phyloP scores from a whole-genome alignment of 1,140 invertebrate genomes.

The Calephelis nemesis region DNA sequence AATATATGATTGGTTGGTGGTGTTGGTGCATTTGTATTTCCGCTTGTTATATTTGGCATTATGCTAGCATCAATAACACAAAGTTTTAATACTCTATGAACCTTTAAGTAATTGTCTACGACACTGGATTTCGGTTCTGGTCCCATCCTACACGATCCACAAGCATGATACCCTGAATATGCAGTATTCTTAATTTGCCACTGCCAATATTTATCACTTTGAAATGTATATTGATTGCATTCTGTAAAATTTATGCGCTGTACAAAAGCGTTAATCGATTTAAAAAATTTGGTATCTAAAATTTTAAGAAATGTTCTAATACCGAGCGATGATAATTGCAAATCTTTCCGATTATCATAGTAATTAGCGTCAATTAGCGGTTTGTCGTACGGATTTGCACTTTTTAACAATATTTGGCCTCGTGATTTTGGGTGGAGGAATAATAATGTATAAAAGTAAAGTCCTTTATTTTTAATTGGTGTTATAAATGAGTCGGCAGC shows the following conservation, averaged over 20 bases:
- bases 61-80: conserved; percentile 89
- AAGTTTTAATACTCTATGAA: conserved; percentile 82
- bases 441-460: too few species aligned
- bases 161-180: conserved; percentile 84
- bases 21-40: conserved; percentile 87
- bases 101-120: conserved; percentile 83
- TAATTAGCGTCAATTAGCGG: too few species aligned
- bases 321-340: conserved; percentile 82
- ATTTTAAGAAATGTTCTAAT: conserved; percentile 31
- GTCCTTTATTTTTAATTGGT: too few species aligned
- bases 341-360: conserved; percentile 85
- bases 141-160: conserved; percentile 89
- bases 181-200: conserved; percentile 79
- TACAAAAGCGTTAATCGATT: conserved; percentile 58
- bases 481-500: too few species aligned
- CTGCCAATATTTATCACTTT: conserved; percentile 82
- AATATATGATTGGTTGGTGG: too few species aligned
- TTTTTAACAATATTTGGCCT: conserved; percentile 68
- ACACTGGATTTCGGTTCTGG: conserved; percentile 79
- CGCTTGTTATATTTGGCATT: conserved; percentile 86
- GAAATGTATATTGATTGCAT: conserved; percentile 69
- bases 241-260: conserved; percentile 62
- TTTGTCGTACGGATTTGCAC: conserved; percentile 37
- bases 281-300: conserved; percentile 62
- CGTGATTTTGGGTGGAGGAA: conserved; percentile 76